phyloP scores from a whole-genome alignment of 2,888 invertebrate species.

The Didymodactylos carnosus region DNA sequence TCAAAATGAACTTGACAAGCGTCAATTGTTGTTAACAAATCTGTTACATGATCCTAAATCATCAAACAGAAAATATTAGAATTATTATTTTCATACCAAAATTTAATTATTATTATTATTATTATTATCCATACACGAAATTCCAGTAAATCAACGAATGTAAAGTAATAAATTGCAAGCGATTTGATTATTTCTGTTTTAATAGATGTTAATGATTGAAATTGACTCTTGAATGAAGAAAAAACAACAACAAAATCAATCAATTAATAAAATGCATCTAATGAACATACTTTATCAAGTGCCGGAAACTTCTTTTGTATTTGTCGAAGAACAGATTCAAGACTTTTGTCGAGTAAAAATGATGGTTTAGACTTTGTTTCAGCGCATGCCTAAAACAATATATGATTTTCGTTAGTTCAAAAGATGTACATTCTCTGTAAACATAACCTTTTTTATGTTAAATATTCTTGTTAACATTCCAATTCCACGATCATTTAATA shows the following conservation, averaged over 20 bases:
- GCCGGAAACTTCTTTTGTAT: constrained; percentile 84
- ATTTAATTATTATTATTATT: no score
- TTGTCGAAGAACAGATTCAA: constrained; percentile 82
- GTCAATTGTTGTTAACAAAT: constrained; percentile 65
- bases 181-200: constrained; percentile 76
- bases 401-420: constrained; percentile 9
- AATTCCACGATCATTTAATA: constrained; percentile 79
- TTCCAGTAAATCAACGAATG: constrained; percentile 90
- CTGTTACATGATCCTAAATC: constrained; percentile 38
- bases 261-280: neutral
- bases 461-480: constrained; percentile 96
- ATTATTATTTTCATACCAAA: no score
- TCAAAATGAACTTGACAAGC: constrained; percentile 83
- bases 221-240: constrained; percentile 31
- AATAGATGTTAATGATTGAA: constrained; percentile 64
- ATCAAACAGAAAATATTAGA: no score
- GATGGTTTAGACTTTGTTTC: constrained; percentile 94
- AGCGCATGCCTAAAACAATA: constrained; percentile 53
- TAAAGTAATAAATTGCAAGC: constrained; percentile 85
- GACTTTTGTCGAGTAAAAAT: constrained; percentile 83
- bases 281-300: constrained; percentile 44
- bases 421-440: neutral
- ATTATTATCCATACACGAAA: no score
- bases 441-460: constrained; percentile 79
- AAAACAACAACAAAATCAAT: neutral